A percentile compares a stretch with the other conserved stretches of the same genome.
Conservation (phyloP, 2,888 invertebrate species). For the Heliconius ismenius region DNA sequence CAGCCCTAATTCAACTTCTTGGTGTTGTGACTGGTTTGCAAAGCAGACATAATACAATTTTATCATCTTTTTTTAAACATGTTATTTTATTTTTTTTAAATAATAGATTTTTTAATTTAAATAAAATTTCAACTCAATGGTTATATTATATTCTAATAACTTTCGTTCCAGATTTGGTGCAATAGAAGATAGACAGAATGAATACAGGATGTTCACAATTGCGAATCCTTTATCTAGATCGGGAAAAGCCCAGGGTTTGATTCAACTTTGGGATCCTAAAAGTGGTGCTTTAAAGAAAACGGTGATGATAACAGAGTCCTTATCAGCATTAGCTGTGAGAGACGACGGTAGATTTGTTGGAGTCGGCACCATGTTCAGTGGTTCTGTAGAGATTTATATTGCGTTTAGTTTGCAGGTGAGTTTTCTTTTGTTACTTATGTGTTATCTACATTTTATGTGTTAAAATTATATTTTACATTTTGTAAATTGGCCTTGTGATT, state of each 20-base stretch:
- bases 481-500: background rate
- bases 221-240: conserved; percentile 89
- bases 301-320: conserved; percentile 86
- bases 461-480: background rate
- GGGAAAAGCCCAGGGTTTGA: conserved; percentile 86
- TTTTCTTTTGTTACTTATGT: background rate
- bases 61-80: no score
- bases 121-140: no score
- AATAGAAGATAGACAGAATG: conserved; percentile 85
- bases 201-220: conserved; percentile 87
- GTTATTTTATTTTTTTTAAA: no score
- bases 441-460: background rate
- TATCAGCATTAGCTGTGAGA: conserved; percentile 92
- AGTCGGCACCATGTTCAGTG: conserved; percentile 96
- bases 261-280: conserved; percentile 87
- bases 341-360: conserved; percentile 96
- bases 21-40: no score
- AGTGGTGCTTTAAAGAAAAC: conserved; percentile 76
- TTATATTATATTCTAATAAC: background rate
- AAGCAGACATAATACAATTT: no score
- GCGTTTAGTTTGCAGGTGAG: conserved; percentile 93
- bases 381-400: conserved; percentile 93
- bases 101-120: no score
- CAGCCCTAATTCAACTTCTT: no score
- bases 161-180: conserved; percentile 83